phyloP scores from a whole-genome alignment of 2,797 vertebrate genomes.

The Chromis chromis region DNA sequence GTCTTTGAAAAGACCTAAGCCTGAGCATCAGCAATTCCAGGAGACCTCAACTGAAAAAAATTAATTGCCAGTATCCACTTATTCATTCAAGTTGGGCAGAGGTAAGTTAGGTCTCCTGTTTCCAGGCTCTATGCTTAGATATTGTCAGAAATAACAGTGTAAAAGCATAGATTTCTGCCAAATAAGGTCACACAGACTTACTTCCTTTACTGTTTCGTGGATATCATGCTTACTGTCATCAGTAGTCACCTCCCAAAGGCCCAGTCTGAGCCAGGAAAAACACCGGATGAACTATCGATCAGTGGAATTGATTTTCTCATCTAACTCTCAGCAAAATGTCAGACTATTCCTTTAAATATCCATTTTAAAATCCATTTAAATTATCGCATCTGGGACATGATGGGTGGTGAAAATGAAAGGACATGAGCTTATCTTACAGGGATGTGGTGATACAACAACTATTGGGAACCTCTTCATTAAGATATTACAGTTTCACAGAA shows the following conservation, averaged over 20 bases:
- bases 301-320: not conserved
- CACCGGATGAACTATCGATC: too few relatives aligned
- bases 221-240: too few relatives aligned
- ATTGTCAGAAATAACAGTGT: too few relatives aligned
- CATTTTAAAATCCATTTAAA: not conserved
- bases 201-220: too few relatives aligned
- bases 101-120: too few relatives aligned
- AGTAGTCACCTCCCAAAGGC: too few relatives aligned
- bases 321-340: not conserved
- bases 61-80: too few relatives aligned
- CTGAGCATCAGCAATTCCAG: not conserved
- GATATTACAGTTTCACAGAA: constrained; percentile 13
- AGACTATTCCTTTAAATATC: not conserved
- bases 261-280: too few relatives aligned
- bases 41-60: not conserved
- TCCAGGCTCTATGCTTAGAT: too few relatives aligned
- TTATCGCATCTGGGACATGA: not conserved
- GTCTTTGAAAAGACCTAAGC: not conserved
- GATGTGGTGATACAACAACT: not conserved
- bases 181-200: too few relatives aligned
- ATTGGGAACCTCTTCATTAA: not conserved
- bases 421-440: not conserved
- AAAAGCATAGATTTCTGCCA: too few relatives aligned
- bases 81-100: too few relatives aligned
- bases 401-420: not conserved